Conservation (phyloP, 1,140 invertebrate species). For the Diorhabda elongata region DNA sequence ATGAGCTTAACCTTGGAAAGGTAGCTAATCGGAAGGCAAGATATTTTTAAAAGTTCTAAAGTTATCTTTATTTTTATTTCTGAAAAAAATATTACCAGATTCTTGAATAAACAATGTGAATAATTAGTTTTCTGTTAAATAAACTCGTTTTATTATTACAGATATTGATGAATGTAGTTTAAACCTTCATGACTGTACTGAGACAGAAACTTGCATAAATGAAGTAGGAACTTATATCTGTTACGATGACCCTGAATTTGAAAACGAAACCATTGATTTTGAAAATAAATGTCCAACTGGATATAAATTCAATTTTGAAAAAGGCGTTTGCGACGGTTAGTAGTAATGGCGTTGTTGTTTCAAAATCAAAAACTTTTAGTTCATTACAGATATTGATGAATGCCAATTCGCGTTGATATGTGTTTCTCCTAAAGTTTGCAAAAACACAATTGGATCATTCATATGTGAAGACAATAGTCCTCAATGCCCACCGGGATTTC, state of each 20-base stretch:
- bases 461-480: conserved; percentile 52
- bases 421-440: conserved; percentile 53
- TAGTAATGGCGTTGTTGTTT: neutral
- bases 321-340: conserved; percentile 65
- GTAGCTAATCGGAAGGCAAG: no score
- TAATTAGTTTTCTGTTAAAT: no score
- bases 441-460: conserved; percentile 66
- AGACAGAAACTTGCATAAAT: conserved; percentile 41
- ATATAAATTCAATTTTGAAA: conserved; percentile 57
- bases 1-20: no score
- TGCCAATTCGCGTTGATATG: conserved; percentile 54
- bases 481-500: conserved; percentile 61
- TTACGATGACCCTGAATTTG: conserved; percentile 22
- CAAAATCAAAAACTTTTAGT: neutral
- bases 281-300: conserved; percentile 56
- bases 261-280: conserved; percentile 27
- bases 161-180: conserved; percentile 66
- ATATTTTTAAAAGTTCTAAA: no score
- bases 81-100: no score
- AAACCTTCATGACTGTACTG: conserved; percentile 54
- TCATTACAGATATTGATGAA: conserved; percentile 63
- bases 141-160: conserved; percentile 12
- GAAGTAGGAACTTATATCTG: conserved; percentile 40
- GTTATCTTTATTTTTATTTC: no score
- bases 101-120: no score